phyloP scores from a whole-genome alignment of 2,113 vertebrate species.

The Oreochromis tanganicae region DNA sequence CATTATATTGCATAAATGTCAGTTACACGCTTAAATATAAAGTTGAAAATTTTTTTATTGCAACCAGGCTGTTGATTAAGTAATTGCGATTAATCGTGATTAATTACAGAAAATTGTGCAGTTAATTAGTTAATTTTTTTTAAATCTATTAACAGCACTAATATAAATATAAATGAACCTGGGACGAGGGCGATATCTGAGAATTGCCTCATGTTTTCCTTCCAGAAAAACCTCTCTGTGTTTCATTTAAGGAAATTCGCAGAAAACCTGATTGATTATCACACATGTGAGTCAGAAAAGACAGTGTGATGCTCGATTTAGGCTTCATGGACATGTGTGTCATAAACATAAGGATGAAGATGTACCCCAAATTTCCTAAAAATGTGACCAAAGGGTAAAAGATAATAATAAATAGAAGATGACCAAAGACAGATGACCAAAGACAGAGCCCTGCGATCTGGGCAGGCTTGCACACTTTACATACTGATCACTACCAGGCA shows the following conservation, averaged over 20 bases:
- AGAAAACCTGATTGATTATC: background rate
- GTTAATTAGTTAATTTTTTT: too few relatives aligned
- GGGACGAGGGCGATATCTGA: background rate
- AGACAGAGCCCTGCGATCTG: background rate
- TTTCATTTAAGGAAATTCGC: background rate
- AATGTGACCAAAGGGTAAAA: background rate
- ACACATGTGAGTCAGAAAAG: background rate
- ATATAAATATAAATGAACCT: background rate
- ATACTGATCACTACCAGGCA: background rate
- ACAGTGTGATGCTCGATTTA: background rate
- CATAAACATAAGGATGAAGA: background rate
- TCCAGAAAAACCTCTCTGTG: background rate
- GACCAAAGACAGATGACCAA: background rate
- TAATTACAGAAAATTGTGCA: too few relatives aligned
- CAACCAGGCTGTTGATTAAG: too few relatives aligned
- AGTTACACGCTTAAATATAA: too few relatives aligned
- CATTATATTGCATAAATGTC: too few relatives aligned
- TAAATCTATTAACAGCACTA: too few relatives aligned
- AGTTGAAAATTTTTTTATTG: too few relatives aligned
- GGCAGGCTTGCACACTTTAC: background rate
- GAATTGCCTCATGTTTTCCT: background rate
- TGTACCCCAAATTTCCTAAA: background rate
- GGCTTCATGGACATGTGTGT: background rate
- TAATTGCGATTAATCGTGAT: too few relatives aligned
- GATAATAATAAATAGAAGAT: background rate